Evolutionary conservation across 2,113 vertebrate genomes (phyloP), one percentile per base, ranked within the genome.

Genomic region (Microcebus lehilahytsara): DNA sequence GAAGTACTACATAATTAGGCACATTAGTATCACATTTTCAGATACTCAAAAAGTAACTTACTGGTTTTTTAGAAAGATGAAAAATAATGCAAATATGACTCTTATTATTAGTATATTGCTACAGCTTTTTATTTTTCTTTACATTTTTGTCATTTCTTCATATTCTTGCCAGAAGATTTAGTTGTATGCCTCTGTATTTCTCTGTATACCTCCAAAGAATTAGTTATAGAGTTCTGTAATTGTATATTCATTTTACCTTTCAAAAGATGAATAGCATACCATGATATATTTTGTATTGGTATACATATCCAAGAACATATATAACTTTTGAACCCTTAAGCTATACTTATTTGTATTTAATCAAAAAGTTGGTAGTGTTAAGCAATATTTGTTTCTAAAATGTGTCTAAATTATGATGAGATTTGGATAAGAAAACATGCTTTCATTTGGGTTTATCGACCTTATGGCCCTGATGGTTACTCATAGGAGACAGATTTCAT

Each of bases 401-500:
- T 72, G 3, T 91, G 67, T 53, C 58, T 95, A 81, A 81, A 93
- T 97, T 81, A 69, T 96, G 88, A 90, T 51, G 37, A 51, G 62
- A 92, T 97, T 96, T 92, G 85, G 75, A 93, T 56, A 81, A 75
- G 30, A 86, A 51, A 66, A 58, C 12, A 34, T 37, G 56, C 71
- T 95, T 91, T 85, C 25, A 9, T 86, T 96, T 95, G 71, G 40
- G 75, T 86, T 94, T 94, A 62, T 96, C 56, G 53, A 75, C 91
- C 96, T 97, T 93, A 66, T 96, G 93, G 83, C 53, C 51, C 83
- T 89, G 51, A 49, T 46, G 64, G 91, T 94, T 96, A 42, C 80
- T 97, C 91, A 72, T 46, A 75, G 89, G 95, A 96, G 98, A 96
- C 23, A 58, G 93, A 64, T 89, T 97, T 97, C 92, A 79, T 75